Percentiles rank a stretch among this genome's conserved stretches.
phyloP scores from a whole-genome alignment of 2,888 invertebrate genomes.

The Drosophila nigricruria region DNA sequence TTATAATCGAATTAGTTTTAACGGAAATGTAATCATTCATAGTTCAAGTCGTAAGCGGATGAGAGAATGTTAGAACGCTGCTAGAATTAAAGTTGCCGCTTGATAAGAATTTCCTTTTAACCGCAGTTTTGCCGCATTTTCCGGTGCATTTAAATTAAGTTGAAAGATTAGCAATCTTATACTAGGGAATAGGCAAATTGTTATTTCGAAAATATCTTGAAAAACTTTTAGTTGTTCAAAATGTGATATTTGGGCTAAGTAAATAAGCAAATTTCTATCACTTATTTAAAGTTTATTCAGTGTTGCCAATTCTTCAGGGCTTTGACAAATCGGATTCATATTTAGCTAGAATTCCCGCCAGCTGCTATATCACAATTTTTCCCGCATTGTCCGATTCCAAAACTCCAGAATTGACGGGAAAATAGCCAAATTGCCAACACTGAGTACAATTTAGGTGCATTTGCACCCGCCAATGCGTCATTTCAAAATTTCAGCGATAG shows the following conservation, averaged over 20 bases:
- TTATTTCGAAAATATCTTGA: not conserved
- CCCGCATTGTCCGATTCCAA: too few species aligned
- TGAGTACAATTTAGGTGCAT: slow-evolving; percentile 4
- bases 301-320: too few species aligned
- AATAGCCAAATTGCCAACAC: too few species aligned
- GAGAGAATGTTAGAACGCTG: not conserved
- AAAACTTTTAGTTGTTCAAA: too few species aligned
- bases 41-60: not conserved
- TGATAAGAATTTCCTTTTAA: not conserved
- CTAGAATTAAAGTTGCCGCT: not conserved
- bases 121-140: not conserved
- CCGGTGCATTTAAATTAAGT: not conserved
- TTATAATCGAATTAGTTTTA: not conserved
- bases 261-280: too few species aligned
- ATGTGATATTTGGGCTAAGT: too few species aligned
- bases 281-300: too few species aligned
- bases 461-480: not conserved
- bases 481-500: not conserved
- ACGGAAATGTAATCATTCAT: not conserved
- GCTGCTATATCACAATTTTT: too few species aligned
- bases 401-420: too few species aligned
- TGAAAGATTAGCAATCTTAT: not conserved
- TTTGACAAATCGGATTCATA: too few species aligned
- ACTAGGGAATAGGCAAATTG: not conserved
- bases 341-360: too few species aligned